phyloP scores from a whole-genome alignment of 2,113 vertebrate genomes.

The Promerops cafer region DNA sequence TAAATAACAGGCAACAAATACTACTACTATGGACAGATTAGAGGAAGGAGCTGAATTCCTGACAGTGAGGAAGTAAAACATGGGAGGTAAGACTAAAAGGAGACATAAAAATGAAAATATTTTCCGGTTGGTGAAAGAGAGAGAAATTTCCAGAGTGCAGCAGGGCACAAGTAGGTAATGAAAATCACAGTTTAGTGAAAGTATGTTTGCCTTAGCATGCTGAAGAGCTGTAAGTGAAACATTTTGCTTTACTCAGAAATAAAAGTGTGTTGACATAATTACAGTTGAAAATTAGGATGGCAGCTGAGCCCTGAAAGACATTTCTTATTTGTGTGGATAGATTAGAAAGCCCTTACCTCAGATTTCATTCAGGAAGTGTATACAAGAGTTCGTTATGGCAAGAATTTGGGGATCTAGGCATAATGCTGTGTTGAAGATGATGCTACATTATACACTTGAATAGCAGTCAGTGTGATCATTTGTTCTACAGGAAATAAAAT shows the following conservation, averaged over 20 bases:
- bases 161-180: not conserved
- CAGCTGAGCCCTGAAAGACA: not conserved
- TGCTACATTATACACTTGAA: not conserved
- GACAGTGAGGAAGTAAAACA: not conserved
- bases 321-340: not conserved
- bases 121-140: not conserved
- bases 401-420: not conserved
- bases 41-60: not conserved
- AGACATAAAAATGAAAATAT: not conserved
- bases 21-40: not conserved
- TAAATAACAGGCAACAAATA: not conserved
- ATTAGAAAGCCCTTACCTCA: not conserved
- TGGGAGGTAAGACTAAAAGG: not conserved
- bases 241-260: not conserved
- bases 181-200: not conserved
- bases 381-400: not conserved
- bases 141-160: not conserved
- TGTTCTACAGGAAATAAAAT: constrained; percentile 16
- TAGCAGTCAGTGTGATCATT: not conserved
- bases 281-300: not conserved
- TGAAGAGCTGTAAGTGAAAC: not conserved
- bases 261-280: not conserved
- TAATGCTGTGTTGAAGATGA: not conserved
- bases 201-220: not conserved
- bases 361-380: not conserved